A percentile compares a stretch with the other conserved stretches of the same genome.
Evolutionary conservation across 2,113 vertebrate genomes (phyloP).

Genomic region (Corynorhinus townsendii): DNA sequence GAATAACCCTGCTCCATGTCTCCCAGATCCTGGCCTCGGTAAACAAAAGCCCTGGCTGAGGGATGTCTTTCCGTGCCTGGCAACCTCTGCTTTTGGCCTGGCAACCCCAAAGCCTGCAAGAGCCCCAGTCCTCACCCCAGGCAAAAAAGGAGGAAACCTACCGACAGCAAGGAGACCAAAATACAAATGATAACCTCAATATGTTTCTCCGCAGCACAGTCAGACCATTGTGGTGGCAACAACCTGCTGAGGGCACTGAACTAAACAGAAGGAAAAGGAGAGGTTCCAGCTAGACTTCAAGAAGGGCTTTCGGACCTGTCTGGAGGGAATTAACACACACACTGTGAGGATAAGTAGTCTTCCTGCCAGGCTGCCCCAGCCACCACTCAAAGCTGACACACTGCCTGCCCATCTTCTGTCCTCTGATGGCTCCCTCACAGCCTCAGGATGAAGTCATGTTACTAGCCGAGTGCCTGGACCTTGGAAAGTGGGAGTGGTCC

Average conservation of each 20-base stretch:
- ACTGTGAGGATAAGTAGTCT: background rate
- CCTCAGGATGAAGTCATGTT: background rate
- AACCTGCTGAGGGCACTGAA: background rate
- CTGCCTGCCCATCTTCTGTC: background rate
- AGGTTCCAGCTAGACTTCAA: background rate
- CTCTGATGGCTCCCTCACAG: background rate
- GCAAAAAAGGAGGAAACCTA: background rate
- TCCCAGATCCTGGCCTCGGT: background rate
- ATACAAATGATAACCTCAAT: background rate
- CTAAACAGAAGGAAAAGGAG: background rate
- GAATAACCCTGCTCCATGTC: background rate
- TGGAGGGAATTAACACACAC: background rate
- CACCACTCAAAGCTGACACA: background rate
- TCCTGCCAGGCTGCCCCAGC: background rate
- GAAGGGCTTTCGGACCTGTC: background rate
- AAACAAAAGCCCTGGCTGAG: constrained; percentile 41
- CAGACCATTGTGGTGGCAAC: background rate
- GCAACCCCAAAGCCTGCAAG: constrained; percentile 9
- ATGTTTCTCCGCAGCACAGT: background rate
- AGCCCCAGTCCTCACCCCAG: background rate
- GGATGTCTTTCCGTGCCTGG: constrained; percentile 25
- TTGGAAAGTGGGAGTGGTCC: background rate
- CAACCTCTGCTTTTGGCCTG: constrained; percentile 31
- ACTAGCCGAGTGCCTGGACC: background rate
- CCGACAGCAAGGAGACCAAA: background rate